phyloP scores from a whole-genome alignment of 1,140 invertebrate genomes.

The Listronotus oregonensis region DNA sequence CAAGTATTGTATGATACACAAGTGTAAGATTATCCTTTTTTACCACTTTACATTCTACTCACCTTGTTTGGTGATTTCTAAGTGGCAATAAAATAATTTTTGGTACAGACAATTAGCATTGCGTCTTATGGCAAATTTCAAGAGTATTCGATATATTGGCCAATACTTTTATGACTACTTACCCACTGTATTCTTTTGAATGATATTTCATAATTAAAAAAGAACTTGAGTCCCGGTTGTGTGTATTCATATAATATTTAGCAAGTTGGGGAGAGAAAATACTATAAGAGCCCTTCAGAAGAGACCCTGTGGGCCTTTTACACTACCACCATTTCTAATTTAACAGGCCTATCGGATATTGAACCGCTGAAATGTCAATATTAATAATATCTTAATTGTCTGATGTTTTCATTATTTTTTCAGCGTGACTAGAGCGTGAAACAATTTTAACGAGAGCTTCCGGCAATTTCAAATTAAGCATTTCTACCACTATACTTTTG shows the following conservation, averaged over 20 bases:
- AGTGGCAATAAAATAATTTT: too few species aligned
- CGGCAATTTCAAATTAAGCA: constrained; percentile 5
- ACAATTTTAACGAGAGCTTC: constrained; percentile 20
- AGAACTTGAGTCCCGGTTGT: constrained; percentile 25
- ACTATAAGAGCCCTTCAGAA: constrained; percentile 17
- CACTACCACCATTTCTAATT: constrained; percentile 24
- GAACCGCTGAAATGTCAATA: constrained; percentile 28
- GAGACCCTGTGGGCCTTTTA: constrained; percentile 29
- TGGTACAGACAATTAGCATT: too few species aligned
- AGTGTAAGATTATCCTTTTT: too few species aligned
- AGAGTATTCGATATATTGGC: too few species aligned
- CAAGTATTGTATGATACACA: too few species aligned
- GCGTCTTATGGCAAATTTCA: too few species aligned
- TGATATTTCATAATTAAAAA: constrained; percentile 30
- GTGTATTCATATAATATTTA: constrained; percentile 35
- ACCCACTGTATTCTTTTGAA: constrained; percentile 20
- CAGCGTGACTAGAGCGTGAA: constrained; percentile 1
- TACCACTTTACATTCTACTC: too few species aligned
- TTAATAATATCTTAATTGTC: constrained; percentile 31
- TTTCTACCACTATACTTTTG: not conserved
- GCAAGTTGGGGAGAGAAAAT: constrained; percentile 20
- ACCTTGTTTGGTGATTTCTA: too few species aligned
- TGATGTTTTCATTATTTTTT: constrained; percentile 20
- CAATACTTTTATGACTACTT: too few species aligned
- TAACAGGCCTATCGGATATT: constrained; percentile 20